Evolutionary conservation across 2,797 vertebrate species (phyloP), one percentile per base, ranked within the genome.

Genomic region (Euphonia xanthogaster): DNA sequence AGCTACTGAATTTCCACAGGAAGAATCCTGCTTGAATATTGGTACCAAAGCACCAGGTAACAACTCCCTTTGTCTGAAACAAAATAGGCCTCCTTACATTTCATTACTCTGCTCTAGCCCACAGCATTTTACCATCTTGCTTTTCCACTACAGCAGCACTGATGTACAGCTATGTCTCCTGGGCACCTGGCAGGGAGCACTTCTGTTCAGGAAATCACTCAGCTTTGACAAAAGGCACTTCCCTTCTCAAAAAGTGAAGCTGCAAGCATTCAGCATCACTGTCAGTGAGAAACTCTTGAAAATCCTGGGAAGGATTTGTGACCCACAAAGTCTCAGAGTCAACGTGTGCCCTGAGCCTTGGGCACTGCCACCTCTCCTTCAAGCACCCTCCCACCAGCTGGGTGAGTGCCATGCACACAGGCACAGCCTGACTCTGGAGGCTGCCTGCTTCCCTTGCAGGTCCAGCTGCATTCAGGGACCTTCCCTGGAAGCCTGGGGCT

Each of bases 131-230:
- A 12, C 48, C 73, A 45, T 12, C 35, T 44, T 10, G 48, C 31
- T 67, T 42, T 35, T 55, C 39, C 65, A 24, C 48, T 6, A 0
- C 1, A 53, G 39, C n/a, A 78, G 44, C 48, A 50, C 0, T 58
- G 80, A 85, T 55, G 60, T 22, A 63, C 48, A 72, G 2, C 51
- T 16, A 0, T 33, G 12, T 60, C 70, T 53, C 51, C 80, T 33
- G 47, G 72, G 77, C 50, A 65, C 30, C 35, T 40, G 61, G 40
- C 71, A 92, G 50, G 28, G 31, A 81, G 31, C 47, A 23, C 68
- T 54, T 70, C 31, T 71, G 37, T 8, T 83, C 27, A 57, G 65
- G 37, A 84, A 74, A 80, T 35, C 54, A 60, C 13, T 31, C 42
- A 17, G 14, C 22, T 57, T 87, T 10, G 20, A 55, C 42, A 71